These are phyloP conservation scores for Morelia viridis DNA, from an alignment of 2,797 vertebrate genomes.

Conservation along the genomic window DNA sequence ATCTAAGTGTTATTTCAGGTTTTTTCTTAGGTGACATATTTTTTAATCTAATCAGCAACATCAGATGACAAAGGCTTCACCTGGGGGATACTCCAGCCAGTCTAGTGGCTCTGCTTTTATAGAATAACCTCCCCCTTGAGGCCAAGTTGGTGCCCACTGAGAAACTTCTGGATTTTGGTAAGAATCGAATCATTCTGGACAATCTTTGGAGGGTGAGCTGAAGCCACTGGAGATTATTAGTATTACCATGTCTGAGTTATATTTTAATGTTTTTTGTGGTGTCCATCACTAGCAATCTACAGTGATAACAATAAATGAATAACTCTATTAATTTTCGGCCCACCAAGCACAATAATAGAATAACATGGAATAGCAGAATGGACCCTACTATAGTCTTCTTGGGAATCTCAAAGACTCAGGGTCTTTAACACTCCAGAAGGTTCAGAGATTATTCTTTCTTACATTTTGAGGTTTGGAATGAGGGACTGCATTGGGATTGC, in stretches of 20 bases:
- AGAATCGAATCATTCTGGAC: neutral
- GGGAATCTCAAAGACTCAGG: neutral
- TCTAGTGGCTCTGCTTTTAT: neutral
- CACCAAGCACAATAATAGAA: neutral
- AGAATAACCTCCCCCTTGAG: neutral
- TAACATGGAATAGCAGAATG: neutral
- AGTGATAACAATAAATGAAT: neutral
- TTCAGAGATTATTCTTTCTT: neutral
- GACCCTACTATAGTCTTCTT: neutral
- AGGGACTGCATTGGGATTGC: neutral
- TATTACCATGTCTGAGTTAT: neutral
- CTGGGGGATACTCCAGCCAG: neutral
- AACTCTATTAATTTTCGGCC: no score
- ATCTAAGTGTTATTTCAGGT: neutral
- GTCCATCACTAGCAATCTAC: neutral
- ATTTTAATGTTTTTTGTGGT: neutral
- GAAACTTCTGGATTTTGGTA: neutral
- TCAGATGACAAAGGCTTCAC: neutral
- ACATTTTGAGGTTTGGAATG: neutral
- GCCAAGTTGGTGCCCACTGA: neutral
- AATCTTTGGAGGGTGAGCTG: neutral
- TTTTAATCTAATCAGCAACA: neutral
- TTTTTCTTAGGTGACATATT: neutral
- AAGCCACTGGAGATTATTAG: neutral
- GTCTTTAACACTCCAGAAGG: neutral